These are phyloP conservation scores for Neostethus bicornis DNA, from an alignment of 2,797 vertebrate genomes.

Conservation along the genomic window DNA sequence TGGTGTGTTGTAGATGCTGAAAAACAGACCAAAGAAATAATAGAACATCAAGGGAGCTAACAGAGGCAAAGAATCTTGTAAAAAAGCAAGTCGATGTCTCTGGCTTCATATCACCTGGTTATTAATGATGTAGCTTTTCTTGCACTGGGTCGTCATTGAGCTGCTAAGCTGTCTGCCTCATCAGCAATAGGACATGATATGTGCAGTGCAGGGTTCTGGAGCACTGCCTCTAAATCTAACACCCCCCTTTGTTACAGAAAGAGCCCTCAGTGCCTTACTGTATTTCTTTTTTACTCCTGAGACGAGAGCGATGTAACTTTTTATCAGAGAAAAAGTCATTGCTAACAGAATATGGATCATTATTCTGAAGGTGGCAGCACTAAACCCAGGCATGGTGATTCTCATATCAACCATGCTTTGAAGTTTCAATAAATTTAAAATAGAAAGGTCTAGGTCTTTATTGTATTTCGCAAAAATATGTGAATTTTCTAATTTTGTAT, in stretches of 20 bases:
- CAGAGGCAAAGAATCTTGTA: constrained; percentile 35
- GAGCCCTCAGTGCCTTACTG: constrained; percentile 26
- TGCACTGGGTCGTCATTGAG: constrained; percentile 65
- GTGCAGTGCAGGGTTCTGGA: constrained; percentile 50
- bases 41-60: constrained; percentile 42
- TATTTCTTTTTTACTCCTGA: constrained; percentile 29
- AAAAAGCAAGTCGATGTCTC: constrained; percentile 60
- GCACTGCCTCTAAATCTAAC: constrained; percentile 27
- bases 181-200: constrained; percentile 69
- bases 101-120: constrained; percentile 64
- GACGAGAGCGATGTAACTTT: constrained; percentile 7
- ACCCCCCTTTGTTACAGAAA: constrained; percentile 6
- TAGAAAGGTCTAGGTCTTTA: constrained; percentile 10
- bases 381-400: constrained; percentile 16
- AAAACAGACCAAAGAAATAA: constrained; percentile 28
- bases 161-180: constrained; percentile 51
- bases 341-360: constrained; percentile 47
- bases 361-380: constrained; percentile 47
- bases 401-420: constrained; percentile 16
- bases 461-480: constrained; percentile 26
- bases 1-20: constrained; percentile 17
- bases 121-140: constrained; percentile 72
- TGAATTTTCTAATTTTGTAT: too few relatives aligned
- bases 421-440: constrained; percentile 29
- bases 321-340: constrained; percentile 21